Evolutionary conservation across 2,888 invertebrate species (phyloP).

Genomic region (Tricholauxania praeusta): DNA sequence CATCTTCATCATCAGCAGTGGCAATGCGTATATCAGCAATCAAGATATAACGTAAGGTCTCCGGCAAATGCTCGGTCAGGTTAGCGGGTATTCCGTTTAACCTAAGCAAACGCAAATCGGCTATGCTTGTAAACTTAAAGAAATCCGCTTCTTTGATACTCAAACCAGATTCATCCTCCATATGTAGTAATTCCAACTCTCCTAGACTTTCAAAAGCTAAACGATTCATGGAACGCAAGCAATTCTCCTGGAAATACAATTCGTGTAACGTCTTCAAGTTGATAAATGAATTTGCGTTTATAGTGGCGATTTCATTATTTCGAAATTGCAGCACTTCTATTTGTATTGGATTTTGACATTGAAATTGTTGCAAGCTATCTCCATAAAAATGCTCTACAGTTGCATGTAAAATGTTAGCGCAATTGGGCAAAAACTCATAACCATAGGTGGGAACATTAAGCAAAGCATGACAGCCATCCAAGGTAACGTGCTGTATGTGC

Average conservation of each 20-base stretch:
- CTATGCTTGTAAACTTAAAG: constrained; percentile 42
- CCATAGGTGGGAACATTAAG: constrained; percentile 58
- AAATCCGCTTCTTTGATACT: constrained; percentile 45
- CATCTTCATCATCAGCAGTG: constrained; percentile 39
- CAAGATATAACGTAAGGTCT: constrained; percentile 48
- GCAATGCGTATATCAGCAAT: constrained; percentile 52
- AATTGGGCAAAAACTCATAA: constrained; percentile 60
- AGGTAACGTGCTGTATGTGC: constrained; percentile 48
- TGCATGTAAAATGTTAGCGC: constrained; percentile 52
- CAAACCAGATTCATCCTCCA: constrained; percentile 52
- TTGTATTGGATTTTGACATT: constrained; percentile 47
- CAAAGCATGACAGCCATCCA: constrained; percentile 60
- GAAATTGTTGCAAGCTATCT: constrained; percentile 51
- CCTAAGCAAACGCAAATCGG: constrained; percentile 46
- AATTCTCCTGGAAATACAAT: constrained; percentile 54
- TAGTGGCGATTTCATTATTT: constrained; percentile 57
- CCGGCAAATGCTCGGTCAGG: constrained; percentile 53
- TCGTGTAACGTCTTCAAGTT: constrained; percentile 48
- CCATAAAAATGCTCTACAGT: constrained; percentile 56
- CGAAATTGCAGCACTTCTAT: constrained; percentile 47
- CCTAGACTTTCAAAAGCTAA: constrained; percentile 48
- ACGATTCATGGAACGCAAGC: constrained; percentile 53
- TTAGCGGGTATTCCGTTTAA: constrained; percentile 49
- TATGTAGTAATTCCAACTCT: constrained; percentile 44
- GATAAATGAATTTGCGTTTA: constrained; percentile 51